phyloP scores from a whole-genome alignment of 53 echinoderm and acorn worm species.

The Holothuria leucospilota region DNA sequence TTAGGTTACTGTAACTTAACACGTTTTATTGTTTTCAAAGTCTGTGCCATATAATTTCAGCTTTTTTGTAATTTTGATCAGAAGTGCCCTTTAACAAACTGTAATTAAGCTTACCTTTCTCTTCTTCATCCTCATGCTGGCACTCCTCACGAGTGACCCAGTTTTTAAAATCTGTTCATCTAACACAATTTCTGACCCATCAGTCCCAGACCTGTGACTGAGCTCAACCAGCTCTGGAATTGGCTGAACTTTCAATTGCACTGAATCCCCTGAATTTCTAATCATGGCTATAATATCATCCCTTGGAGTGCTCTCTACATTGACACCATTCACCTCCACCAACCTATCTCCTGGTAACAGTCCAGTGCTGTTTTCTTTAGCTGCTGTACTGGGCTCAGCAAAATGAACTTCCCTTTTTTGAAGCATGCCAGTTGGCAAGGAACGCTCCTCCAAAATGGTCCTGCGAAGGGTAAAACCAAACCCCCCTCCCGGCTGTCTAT shows the following conservation, averaged over 20 bases:
- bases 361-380: constrained; percentile 89
- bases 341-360: constrained; percentile 93
- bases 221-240: constrained; percentile 95
- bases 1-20: too few relatives aligned
- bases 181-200: constrained; percentile 80
- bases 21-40: neutral
- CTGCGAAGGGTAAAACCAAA: constrained; percentile 94
- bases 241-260: constrained; percentile 91
- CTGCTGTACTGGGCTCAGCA: constrained; percentile 90
- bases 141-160: constrained; percentile 83
- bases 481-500: constrained; percentile 86
- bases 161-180: constrained; percentile 92
- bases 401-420: constrained; percentile 84
- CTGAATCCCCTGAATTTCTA: constrained; percentile 83
- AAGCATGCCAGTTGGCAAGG: constrained; percentile 67
- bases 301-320: constrained; percentile 80
- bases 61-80: neutral
- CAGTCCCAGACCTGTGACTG: constrained; percentile 86
- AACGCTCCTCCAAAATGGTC: constrained; percentile 83
- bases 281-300: constrained; percentile 91
- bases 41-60: neutral
- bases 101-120: constrained; percentile 53
- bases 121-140: constrained; percentile 81
- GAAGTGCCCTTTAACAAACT: neutral
- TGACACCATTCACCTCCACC: constrained; percentile 89